phyloP scores from a whole-genome alignment of 2,113 vertebrate genomes.

The Nanorana parkeri region DNA sequence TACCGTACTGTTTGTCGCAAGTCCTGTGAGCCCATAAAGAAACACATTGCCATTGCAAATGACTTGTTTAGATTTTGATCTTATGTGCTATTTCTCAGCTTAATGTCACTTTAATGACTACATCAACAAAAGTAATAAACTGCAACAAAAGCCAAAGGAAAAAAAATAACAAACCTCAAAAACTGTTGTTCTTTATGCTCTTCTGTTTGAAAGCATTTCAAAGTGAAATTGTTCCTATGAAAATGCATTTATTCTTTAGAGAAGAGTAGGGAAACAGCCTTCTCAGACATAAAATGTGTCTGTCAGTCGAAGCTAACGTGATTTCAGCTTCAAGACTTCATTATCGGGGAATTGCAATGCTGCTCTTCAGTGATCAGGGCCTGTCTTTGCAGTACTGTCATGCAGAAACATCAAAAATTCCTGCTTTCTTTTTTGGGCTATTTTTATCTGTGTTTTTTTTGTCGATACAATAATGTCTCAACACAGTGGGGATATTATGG shows the following conservation, averaged over 20 bases:
- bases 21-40: no score
- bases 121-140: constrained; percentile 11
- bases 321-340: constrained; percentile 57
- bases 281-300: constrained; percentile 51
- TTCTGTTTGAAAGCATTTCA: constrained; percentile 53
- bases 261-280: constrained; percentile 44
- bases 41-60: constrained; percentile 7
- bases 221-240: constrained; percentile 43
- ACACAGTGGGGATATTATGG: constrained; percentile 38
- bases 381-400: constrained; percentile 41
- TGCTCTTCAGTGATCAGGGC: constrained; percentile 52
- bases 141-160: background rate
- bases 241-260: constrained; percentile 50
- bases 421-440: constrained; percentile 25
- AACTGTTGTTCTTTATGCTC: constrained; percentile 31
- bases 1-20: no score
- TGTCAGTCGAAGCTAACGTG: constrained; percentile 52
- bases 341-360: constrained; percentile 53
- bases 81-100: background rate
- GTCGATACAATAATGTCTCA: constrained; percentile 40
- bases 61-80: constrained; percentile 14
- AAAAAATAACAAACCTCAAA: constrained; percentile 16
- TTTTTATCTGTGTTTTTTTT: constrained; percentile 37
- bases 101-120: constrained; percentile 23
- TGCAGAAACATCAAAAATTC: constrained; percentile 53